Evolutionary conservation across 2,113 vertebrate species (phyloP).

Genomic region (Climacteris rufus): DNA sequence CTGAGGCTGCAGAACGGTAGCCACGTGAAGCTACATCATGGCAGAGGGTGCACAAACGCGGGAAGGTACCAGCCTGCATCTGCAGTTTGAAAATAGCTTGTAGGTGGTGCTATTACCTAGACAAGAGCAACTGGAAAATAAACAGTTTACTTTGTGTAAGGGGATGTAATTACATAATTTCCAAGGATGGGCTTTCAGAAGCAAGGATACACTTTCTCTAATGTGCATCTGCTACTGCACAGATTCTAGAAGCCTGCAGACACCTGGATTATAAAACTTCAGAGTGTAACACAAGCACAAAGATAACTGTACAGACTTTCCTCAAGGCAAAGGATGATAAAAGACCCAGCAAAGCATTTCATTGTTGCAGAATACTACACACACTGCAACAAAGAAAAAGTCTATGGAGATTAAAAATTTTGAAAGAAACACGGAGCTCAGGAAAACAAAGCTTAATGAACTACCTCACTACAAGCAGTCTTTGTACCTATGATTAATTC

Average conservation of each 20-base stretch:
- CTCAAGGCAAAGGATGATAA: constrained; percentile 1
- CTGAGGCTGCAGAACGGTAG: rapidly evolving
- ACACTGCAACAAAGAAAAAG: neutral
- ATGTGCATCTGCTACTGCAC: neutral
- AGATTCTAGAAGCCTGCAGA: neutral
- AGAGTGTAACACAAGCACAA: neutral
- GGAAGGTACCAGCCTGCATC: neutral
- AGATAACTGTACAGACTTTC: neutral
- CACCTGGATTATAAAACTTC: neutral
- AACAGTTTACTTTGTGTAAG: neutral
- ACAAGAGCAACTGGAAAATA: neutral
- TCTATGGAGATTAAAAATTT: neutral
- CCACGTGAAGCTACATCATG: neutral
- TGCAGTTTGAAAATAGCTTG: neutral
- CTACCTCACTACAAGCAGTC: neutral
- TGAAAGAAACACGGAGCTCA: neutral
- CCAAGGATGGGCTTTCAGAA: neutral
- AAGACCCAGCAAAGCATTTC: neutral
- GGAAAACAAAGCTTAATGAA: constrained; percentile 7
- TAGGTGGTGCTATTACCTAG: neutral
- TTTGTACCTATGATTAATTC: neutral
- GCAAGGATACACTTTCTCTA: neutral
- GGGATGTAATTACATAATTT: neutral
- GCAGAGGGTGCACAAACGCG: neutral
- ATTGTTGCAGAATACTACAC: neutral